Percentiles rank a stretch among this genome's conserved stretches.
These are phyloP conservation scores for Dicaeum eximium DNA, from an alignment of 2,113 vertebrate species.

Conservation along the genomic window DNA sequence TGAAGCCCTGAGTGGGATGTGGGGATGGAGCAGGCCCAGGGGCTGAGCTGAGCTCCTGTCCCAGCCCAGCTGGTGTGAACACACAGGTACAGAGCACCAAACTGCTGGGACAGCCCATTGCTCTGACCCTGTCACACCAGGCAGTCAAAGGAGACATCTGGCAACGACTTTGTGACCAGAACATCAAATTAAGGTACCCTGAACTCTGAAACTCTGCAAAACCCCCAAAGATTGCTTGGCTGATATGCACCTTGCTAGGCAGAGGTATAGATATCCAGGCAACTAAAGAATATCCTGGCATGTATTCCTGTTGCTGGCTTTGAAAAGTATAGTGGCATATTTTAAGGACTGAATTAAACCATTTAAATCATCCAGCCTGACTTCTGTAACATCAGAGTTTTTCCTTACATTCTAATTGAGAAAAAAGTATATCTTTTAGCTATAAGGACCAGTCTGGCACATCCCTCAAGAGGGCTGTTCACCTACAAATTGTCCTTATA, in stretches of 20 bases:
- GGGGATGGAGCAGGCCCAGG: background rate
- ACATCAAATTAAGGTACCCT: background rate
- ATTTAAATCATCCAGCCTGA: background rate
- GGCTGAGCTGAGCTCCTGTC: background rate
- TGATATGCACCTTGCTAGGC: background rate
- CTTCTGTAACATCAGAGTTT: background rate
- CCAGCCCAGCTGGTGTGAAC: background rate
- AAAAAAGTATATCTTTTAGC: background rate
- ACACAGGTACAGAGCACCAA: rapidly evolving
- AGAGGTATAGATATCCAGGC: background rate
- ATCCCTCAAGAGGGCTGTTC: background rate
- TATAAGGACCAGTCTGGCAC: background rate
- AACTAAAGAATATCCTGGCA: background rate
- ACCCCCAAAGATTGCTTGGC: background rate
- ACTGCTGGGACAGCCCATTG: background rate
- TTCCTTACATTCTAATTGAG: background rate
- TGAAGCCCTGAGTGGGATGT: background rate
- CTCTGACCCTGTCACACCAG: background rate
- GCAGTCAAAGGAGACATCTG: background rate
- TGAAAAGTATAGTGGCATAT: background rate
- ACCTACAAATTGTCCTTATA: background rate
- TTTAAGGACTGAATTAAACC: background rate
- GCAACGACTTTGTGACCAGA: background rate
- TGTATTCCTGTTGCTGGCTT: background rate
- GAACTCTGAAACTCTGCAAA: background rate